phyloP scores from a whole-genome alignment of 2,113 vertebrate species.

The Bos javanicus region DNA sequence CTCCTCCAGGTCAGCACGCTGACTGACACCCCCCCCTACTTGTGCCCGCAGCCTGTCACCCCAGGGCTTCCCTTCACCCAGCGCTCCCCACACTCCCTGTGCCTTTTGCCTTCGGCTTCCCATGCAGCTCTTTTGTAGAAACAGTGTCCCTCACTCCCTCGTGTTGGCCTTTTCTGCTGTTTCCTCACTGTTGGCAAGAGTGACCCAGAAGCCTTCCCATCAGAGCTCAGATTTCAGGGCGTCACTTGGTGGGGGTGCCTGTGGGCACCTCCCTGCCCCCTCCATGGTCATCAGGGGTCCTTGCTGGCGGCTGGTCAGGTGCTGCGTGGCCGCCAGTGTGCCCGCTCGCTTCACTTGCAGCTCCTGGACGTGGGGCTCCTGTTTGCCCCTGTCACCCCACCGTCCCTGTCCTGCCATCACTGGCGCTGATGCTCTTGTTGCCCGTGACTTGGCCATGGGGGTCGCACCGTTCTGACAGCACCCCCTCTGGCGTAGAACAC shows the following conservation, averaged over 20 bases:
- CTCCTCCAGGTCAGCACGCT: background rate
- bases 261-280: background rate
- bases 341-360: rapidly evolving
- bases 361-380: background rate
- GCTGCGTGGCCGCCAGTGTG: background rate
- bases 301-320: rapidly evolving
- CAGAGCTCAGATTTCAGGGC: background rate
- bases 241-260: background rate
- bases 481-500: background rate
- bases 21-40: background rate
- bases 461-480: background rate
- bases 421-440: rapidly evolving
- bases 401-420: background rate
- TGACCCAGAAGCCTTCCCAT: background rate
- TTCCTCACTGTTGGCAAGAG: background rate
- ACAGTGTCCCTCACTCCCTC: background rate
- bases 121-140: background rate
- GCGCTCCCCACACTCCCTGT: background rate
- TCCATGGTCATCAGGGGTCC: no score
- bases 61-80: background rate
- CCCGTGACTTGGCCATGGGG: background rate
- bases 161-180: background rate
- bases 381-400: no score
- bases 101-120: background rate
- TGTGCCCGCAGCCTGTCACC: background rate